Evolutionary conservation across 2,113 vertebrate genomes (phyloP), one percentile per base, ranked within the genome.

Genomic region (Salminus brasiliensis): DNA sequence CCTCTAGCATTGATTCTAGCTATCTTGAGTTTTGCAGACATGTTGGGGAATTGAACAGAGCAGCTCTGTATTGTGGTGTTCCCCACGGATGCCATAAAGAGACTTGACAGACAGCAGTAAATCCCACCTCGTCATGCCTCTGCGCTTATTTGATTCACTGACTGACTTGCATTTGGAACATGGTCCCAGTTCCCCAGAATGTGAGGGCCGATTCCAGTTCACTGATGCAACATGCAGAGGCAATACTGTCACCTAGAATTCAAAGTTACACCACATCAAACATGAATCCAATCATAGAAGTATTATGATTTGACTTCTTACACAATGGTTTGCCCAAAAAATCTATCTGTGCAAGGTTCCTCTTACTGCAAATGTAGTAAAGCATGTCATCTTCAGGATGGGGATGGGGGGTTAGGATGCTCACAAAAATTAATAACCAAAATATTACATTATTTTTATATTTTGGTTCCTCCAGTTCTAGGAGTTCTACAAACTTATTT

Each of bases 121-220:
- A 21, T 0, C 41, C 25, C 18, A 45, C 16, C 41, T 23, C 12
- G 59, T 65, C 59, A 65, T 75, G 73, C 59, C 59, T 75, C 59
- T 16, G 41, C 49, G 45, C 10, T 65, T 65, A 66, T 39, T 66
- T 66, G 62, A 66, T 66, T 66, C 62, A 66, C 62, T 66, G 62
- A 66, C 62, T 66, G 62, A 39, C 32, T 66, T 66, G 62, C 62
- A 66, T 66, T 66, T 66, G 62, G 62, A 66, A 39, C 34, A 36
- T 8, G 18, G 62, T 39, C 62, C 62, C 62, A 32, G 36, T 39
- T 66, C 34, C 34, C 62, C 62, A 66, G 32, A 66, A 66, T 27
- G 62, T 16, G 21, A 39, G 23, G 21, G 21, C 62, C 16, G 73
- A 49, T 32, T 47, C 12, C 11, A 74, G 62, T 39, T 63, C 72